A percentile compares a stretch with the other conserved stretches of the same genome.
phyloP scores from a whole-genome alignment of 2,113 vertebrate genomes.

The Trachemys scripta region DNA sequence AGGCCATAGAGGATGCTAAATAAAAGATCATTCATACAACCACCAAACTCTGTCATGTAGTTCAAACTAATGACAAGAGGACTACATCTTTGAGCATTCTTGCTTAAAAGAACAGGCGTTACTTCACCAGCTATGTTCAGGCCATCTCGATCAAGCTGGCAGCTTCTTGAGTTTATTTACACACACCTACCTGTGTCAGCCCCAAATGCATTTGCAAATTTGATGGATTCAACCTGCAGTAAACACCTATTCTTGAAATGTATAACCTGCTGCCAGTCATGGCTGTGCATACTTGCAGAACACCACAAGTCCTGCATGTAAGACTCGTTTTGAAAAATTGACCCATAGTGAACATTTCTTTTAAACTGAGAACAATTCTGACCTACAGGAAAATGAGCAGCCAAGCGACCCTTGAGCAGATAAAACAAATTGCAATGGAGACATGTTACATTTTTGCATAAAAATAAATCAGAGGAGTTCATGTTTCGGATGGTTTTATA shows the following conservation, averaged over 20 bases:
- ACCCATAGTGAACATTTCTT: background rate
- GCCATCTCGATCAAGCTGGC: fast-evolving
- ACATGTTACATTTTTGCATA: background rate
- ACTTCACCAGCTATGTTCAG: fast-evolving
- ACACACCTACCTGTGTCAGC: background rate
- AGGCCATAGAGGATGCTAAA: no score
- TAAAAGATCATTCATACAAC: background rate
- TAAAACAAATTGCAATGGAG: fast-evolving
- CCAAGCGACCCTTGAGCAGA: background rate
- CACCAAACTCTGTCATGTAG: background rate
- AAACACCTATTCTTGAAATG: background rate
- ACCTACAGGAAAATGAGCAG: background rate
- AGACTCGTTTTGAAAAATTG: background rate
- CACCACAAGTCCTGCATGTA: no score
- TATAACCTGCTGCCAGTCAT: background rate
- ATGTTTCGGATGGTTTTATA: background rate
- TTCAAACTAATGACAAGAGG: background rate
- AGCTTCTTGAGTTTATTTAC: fast-evolving
- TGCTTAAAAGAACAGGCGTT: background rate
- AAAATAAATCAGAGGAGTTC: background rate
- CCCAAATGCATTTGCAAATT: fast-evolving
- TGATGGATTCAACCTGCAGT: no score
- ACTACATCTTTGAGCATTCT: background rate
- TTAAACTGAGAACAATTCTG: background rate
- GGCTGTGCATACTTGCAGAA: background rate